phyloP scores from a whole-genome alignment of 2,113 vertebrate genomes.

The Pseudopipra pipra region DNA sequence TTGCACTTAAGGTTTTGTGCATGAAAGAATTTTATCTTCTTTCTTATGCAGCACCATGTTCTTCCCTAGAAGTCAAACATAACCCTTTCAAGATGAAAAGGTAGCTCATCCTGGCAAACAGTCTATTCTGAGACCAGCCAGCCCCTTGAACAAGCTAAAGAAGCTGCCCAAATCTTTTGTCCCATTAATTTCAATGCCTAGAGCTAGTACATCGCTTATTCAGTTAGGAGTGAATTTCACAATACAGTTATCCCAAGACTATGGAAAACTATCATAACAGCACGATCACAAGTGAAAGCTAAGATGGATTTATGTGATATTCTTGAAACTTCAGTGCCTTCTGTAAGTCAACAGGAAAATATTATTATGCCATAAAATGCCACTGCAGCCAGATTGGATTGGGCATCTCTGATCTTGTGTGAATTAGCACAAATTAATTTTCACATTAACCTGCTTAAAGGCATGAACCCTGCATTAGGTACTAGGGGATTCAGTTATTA shows the following conservation, averaged over 20 bases:
- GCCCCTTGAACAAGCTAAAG: not conserved
- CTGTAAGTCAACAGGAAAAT: slow-evolving; percentile 1
- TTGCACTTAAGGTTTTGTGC: not conserved
- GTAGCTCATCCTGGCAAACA: not conserved
- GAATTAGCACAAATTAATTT: slow-evolving; percentile 55
- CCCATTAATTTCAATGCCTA: not conserved
- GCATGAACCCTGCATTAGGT: not conserved
- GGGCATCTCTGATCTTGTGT: not conserved
- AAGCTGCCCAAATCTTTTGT: not conserved
- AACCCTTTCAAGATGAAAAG: not conserved
- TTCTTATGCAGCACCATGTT: not conserved
- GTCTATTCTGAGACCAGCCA: not conserved
- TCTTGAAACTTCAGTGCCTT: not conserved
- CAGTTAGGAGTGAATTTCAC: not conserved
- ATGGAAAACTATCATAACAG: not conserved
- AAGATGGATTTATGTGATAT: not conserved
- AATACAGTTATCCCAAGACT: not conserved
- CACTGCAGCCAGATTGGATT: not conserved
- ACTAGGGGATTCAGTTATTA: slow-evolving; percentile 50
- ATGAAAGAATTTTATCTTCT: not conserved
- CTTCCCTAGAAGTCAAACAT: not conserved
- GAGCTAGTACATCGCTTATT: not conserved
- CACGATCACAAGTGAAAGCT: not conserved
- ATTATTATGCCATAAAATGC: not conserved
- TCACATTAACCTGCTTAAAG: slow-evolving; percentile 56